Base-by-base conservation (phyloP, 2,113 vertebrate genomes). In the Rhipidura dahli region DNA sequence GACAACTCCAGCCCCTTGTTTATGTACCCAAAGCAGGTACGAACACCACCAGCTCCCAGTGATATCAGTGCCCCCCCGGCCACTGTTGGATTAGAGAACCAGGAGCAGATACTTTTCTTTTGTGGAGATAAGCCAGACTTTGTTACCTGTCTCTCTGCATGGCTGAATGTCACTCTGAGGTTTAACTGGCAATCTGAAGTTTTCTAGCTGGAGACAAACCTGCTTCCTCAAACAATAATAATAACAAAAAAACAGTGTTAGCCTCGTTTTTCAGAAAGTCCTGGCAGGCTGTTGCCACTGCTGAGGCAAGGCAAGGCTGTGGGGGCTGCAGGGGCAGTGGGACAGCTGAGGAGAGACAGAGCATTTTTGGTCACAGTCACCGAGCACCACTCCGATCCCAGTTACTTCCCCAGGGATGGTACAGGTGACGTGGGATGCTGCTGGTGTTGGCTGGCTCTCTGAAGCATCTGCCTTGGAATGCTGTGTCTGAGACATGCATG, bases 321-420 rank as follows among this genome's bases (percentile, higher is more conserved):
- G 45, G 59, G 40, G 50, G 54, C 19, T 75, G 63, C 60, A 57
- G 37, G 27, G 33, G 8, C 24, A 65, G 16, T 5, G 49, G 40
- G 26, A 59, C 33, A 81, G 37, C 56, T 63, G 72, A 73, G 59
- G 13, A 86, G 9, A 33, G 44, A 45, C 49, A 69, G 39, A 76
- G 47, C 31, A 7, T 40, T 69, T 68, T 39, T 59, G 22, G 16
- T 68, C 23, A 14, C 22, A 35, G 26, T 10, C 79, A 56, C 23
- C 0, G 1, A 61, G 31, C 51, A 39, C 39, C 2, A 0, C 2
- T 3, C 21, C 18, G 5, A 40, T 68, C 19, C 24, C 50, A 68
- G 35, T 44, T 71, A 33, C 57, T 33, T 59, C 37, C 37, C 13
- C 22, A 39, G n/a, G 33, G 26, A 26, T 2, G 2, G 50, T 30